Evolutionary conservation across 2,113 vertebrate species (phyloP), one percentile per base, ranked within the genome.

Genomic region (Machaerirhynchus nigripectus): DNA sequence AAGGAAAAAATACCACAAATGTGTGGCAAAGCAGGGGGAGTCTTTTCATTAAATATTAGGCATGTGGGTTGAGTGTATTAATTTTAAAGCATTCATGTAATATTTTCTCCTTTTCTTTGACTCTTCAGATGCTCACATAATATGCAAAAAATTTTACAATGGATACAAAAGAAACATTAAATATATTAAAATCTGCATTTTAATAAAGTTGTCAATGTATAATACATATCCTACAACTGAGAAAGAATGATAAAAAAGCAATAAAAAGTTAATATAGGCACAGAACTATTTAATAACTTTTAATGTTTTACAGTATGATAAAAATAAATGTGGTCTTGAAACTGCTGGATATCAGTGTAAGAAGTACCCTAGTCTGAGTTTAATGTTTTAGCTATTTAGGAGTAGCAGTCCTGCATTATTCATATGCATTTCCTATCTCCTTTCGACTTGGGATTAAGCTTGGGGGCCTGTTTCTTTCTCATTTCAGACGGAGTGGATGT

Each of bases 401-500:
- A 79, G 23, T 30, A 61, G 55, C 47, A 73, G 28, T 37, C 11
- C 56, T 35, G 7, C 0, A 0, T 42, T 77, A 31, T 40, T 55
- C 12, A 2, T 65, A 16, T 23, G 23, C 12, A 28, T 65, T 80
- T 88, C 22, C 47, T 50, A 0, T 14, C 24, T 71, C 37, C 12
- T 57, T 82, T 89, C 46, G 44, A 30, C 59, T 17, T 84, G 18
- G 9, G 1, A 31, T 94, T 93, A 96, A 73, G 59, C 52, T 75
- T 68, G 61, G 77, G 93, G 64, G 31, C 4, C 0, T 83, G 26
- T 86, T 75, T 95, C 89, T 88, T 77, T 97, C 88, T 97, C 69
- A 5, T 97, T 98, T 87, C 98, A 99, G 99, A 99, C 96, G 99
- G 98, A 92, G 98, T 98, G 97, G 99, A 99, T 97, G 97, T 99